A percentile compares a stretch with the other conserved stretches of the same genome.
These are phyloP conservation scores for Aplodontia rufa DNA, from an alignment of 2,113 vertebrate species.

Conservation along the genomic window DNA sequence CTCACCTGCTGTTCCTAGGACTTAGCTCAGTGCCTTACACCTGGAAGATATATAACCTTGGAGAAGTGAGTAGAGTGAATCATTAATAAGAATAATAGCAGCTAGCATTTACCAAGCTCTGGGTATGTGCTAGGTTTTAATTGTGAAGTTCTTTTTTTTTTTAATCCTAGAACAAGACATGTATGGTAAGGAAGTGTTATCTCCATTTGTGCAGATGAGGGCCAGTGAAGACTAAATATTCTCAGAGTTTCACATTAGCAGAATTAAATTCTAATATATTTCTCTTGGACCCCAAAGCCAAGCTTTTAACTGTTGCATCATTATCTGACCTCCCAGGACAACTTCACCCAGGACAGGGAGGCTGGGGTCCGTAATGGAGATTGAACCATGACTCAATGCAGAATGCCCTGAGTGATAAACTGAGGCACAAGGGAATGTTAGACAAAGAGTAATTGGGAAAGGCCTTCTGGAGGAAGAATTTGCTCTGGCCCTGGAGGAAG, in stretches of 20 bases:
- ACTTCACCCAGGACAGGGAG: neutral
- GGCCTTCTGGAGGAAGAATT: neutral
- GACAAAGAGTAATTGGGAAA: neutral
- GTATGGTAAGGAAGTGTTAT: neutral
- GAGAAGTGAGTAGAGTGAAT: neutral
- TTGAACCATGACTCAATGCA: neutral
- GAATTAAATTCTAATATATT: neutral
- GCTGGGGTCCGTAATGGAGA: neutral
- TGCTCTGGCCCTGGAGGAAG: neutral
- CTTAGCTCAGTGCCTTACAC: neutral
- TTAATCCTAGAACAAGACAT: neutral
- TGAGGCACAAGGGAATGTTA: neutral
- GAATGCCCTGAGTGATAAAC: neutral
- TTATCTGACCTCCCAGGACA: neutral
- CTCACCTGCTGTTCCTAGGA: neutral
- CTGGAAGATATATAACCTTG: neutral
- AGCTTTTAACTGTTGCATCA: neutral
- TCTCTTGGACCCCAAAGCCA: neutral
- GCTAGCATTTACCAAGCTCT: neutral
- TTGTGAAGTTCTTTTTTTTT: neutral
- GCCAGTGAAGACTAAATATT: neutral
- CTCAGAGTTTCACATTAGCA: neutral
- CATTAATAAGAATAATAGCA: neutral
- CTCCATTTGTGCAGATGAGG: neutral
- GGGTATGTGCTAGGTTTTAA: neutral